A percentile compares a stretch with the other conserved stretches of the same genome.
These are phyloP conservation scores for Ceratoteleas bidentatus DNA, from an alignment of 1,140 invertebrate species.

Conservation along the genomic window DNA sequence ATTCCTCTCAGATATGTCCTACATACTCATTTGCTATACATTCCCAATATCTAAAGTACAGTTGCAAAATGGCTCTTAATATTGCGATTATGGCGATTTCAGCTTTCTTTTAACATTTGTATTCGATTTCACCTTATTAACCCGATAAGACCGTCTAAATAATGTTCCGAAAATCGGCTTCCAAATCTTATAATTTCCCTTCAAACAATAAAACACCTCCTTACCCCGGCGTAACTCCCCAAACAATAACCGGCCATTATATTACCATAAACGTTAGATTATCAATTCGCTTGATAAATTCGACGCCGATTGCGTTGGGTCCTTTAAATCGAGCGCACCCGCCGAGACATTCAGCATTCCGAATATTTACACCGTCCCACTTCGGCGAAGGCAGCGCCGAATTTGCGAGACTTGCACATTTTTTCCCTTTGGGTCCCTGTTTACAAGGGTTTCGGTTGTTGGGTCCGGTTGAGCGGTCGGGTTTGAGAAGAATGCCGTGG, in stretches of 20 bases:
- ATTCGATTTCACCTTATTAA: not conserved
- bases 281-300: no score
- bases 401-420: conserved; percentile 45
- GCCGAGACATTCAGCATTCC: conserved; percentile 49
- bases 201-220: conserved; percentile 15
- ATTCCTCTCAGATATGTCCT: no score
- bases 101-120: no score
- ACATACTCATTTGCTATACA: no score
- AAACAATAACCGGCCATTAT: conserved; percentile 30
- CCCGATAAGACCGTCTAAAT: not conserved
- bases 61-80: no score
- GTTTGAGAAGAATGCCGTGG: conserved; percentile 55
- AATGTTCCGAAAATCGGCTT: not conserved
- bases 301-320: conserved; percentile 5
- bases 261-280: conserved; percentile 61
- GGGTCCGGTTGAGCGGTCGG: conserved; percentile 61
- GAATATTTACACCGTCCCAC: conserved; percentile 67
- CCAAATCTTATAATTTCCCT: not conserved
- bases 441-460: conserved; percentile 66
- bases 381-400: conserved; percentile 66
- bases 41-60: no score
- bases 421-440: conserved; percentile 58
- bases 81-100: no score
- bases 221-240: not conserved
- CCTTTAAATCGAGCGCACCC: conserved; percentile 38